A percentile compares a stretch with the other conserved stretches of the same genome.
phyloP scores from a whole-genome alignment of 1,140 invertebrate species.

The Meloidogyne hapla region DNA sequence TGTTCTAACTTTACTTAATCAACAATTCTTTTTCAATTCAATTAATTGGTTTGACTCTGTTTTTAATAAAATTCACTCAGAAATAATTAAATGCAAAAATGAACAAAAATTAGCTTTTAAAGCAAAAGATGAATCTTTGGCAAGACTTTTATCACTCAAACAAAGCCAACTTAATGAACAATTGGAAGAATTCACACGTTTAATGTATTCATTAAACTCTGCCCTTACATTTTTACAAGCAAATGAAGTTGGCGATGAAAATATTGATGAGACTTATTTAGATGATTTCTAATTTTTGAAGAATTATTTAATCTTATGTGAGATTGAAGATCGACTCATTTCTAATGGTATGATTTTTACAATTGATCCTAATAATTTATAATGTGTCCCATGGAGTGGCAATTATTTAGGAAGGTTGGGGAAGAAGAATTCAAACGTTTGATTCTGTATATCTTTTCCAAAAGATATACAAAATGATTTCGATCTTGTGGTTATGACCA shows the following conservation, averaged over 20 bases:
- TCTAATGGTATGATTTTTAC: too few relatives aligned
- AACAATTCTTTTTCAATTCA: slow-evolving; percentile 80
- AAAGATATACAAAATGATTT: too few relatives aligned
- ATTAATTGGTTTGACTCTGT: slow-evolving; percentile 94
- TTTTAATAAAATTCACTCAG: slow-evolving; percentile 67
- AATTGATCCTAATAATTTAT: too few relatives aligned
- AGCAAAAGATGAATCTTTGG: slow-evolving; percentile 77
- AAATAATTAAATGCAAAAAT: slow-evolving; percentile 62
- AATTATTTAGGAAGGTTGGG: too few relatives aligned
- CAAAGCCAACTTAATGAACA: slow-evolving; percentile 76
- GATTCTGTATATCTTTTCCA: too few relatives aligned
- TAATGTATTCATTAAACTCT: slow-evolving; percentile 87
- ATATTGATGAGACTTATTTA: slow-evolving; percentile 45
- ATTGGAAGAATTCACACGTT: slow-evolving; percentile 81
- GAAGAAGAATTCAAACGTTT: too few relatives aligned
- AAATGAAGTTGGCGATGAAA: slow-evolving; percentile 35
- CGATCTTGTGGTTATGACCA: too few relatives aligned
- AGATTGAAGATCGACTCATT: too few relatives aligned
- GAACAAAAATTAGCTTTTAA: slow-evolving; percentile 50
- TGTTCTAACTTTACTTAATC: slow-evolving; percentile 71
- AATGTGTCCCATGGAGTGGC: too few relatives aligned
- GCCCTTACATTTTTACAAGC: slow-evolving; percentile 83
- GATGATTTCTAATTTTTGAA: slow-evolving; percentile 41
- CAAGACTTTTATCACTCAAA: slow-evolving; percentile 87
- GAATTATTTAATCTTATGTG: too few relatives aligned